phyloP scores from a whole-genome alignment of 2,113 vertebrate genomes.

The Ptychochromis oligacanthus region DNA sequence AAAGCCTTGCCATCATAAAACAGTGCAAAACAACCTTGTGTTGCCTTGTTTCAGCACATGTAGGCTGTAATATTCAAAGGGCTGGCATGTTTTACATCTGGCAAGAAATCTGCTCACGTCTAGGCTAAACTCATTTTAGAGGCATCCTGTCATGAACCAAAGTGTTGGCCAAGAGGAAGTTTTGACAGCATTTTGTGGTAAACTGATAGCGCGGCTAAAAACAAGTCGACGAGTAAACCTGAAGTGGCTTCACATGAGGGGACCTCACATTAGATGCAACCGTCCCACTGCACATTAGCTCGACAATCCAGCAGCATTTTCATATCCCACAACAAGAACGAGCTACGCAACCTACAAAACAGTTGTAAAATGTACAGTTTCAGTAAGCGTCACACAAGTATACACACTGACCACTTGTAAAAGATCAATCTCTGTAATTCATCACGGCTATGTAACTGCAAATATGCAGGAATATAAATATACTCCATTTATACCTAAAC shows the following conservation, averaged over 20 bases:
- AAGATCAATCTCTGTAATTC: slow-evolving; percentile 57
- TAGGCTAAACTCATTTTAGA: neutral
- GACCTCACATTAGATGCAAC: neutral
- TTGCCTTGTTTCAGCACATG: too few species aligned
- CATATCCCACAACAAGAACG: slow-evolving; percentile 19
- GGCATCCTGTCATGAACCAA: neutral
- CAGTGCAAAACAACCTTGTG: too few species aligned
- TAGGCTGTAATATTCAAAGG: too few species aligned
- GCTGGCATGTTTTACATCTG: neutral
- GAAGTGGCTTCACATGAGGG: slow-evolving; percentile 2
- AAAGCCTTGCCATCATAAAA: too few species aligned
- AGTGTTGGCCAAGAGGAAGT: neutral
- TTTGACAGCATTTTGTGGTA: neutral
- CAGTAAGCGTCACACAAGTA: slow-evolving; percentile 42
- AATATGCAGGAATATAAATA: slow-evolving; percentile 68
- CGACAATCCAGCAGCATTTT: slow-evolving; percentile 11
- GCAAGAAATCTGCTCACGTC: neutral
- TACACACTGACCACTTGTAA: slow-evolving; percentile 45
- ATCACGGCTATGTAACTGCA: slow-evolving; percentile 36
- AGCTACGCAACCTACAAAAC: slow-evolving; percentile 53
- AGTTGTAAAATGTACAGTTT: slow-evolving; percentile 47
- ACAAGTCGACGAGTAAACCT: slow-evolving; percentile 15
- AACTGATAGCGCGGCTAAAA: slow-evolving; percentile 29
- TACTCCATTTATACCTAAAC: slow-evolving; percentile 51
- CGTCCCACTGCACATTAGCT: neutral